Evolutionary conservation across 1,140 invertebrate species (phyloP).

Genomic region (Drosophila athabasca): DNA sequence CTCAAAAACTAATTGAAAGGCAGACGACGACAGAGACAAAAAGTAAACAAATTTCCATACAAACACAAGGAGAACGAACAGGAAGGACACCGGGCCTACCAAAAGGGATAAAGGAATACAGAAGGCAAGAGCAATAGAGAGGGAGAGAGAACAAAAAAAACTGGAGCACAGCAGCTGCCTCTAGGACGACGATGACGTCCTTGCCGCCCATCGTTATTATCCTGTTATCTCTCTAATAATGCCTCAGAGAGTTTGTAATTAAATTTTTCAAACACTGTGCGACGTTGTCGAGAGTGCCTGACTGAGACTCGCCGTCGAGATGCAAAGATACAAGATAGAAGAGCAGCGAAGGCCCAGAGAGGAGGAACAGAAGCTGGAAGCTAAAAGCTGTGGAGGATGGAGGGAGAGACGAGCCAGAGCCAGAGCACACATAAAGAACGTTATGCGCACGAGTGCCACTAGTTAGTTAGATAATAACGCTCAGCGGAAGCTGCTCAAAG

Average conservation of each 20-base stretch:
- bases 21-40: constrained; percentile 39
- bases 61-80: constrained; percentile 40
- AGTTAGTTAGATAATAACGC: constrained; percentile 81
- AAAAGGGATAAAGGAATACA: background rate
- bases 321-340: constrained; percentile 43
- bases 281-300: constrained; percentile 22
- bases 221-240: constrained; percentile 82
- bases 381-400: constrained; percentile 14
- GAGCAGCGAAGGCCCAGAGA: constrained; percentile 23
- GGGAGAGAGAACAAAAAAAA: constrained; percentile 42
- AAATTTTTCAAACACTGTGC: constrained; percentile 76
- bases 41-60: constrained; percentile 70
- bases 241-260: constrained; percentile 81
- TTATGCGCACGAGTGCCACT: constrained; percentile 80
- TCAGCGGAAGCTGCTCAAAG: constrained; percentile 76
- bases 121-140: constrained; percentile 9
- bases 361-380: constrained; percentile 10
- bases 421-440: constrained; percentile 62
- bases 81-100: constrained; percentile 44
- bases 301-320: constrained; percentile 22
- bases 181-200: constrained; percentile 48
- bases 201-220: constrained; percentile 76
- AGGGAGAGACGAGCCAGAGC: no score
- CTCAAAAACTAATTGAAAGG: constrained; percentile 75
- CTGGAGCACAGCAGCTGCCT: constrained; percentile 67